A percentile compares a stretch with the other conserved stretches of the same genome.
These are phyloP conservation scores for Sinotaia quadrata DNA, from an alignment of 2,888 invertebrate species.

Conservation along the genomic window DNA sequence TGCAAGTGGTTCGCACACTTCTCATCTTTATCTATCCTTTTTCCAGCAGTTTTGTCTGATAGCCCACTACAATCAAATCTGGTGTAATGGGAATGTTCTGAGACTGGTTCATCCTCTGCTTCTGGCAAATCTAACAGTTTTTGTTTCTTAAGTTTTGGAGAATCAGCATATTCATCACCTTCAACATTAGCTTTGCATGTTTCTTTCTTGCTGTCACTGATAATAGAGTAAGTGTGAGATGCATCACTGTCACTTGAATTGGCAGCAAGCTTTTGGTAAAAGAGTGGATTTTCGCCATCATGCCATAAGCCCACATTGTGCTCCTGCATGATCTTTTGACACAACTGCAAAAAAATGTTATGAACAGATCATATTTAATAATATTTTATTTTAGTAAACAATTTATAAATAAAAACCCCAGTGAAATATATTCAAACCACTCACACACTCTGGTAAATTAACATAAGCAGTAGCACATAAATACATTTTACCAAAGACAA, in stretches of 20 bases:
- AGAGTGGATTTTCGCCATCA: conserved; percentile 77
- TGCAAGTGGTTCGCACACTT: conserved; percentile 6
- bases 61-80: neutral
- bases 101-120: neutral
- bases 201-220: neutral
- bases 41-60: neutral
- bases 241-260: conserved; percentile 14
- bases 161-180: conserved; percentile 17
- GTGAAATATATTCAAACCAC: too few relatives aligned
- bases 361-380: too few relatives aligned
- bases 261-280: conserved; percentile 39
- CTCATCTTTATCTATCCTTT: neutral
- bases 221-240: neutral
- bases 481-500: too few relatives aligned
- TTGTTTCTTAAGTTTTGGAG: conserved; percentile 5
- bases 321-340: conserved; percentile 89
- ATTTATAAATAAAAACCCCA: too few relatives aligned
- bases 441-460: too few relatives aligned
- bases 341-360: too few relatives aligned
- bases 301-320: conserved; percentile 91
- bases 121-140: neutral
- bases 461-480: too few relatives aligned
- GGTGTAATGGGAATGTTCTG: neutral
- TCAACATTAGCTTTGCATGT: conserved; percentile 18
- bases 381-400: too few relatives aligned